Evolutionary conservation across 2,888 invertebrate species (phyloP), one percentile per base, ranked within the genome.

Genomic region (Amiota minor): DNA sequence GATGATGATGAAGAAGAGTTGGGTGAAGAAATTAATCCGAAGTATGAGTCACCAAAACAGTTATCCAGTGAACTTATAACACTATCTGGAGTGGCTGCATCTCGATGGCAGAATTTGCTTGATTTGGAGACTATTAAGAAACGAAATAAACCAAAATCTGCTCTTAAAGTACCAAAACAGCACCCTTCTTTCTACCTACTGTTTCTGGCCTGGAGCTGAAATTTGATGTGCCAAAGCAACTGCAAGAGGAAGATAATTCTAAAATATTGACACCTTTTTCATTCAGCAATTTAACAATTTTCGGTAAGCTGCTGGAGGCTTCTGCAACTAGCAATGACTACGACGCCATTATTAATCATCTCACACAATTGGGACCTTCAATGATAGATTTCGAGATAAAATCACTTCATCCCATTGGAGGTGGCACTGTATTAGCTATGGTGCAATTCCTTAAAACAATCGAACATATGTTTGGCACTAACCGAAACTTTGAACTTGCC

Each of bases 171-270:
- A 1, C 95, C 96, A 0, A 96, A 96, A 89, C 93, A 94, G 98
- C 98, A 0, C 99, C 99, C 0, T 99, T 99, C 91, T 99, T 99
- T 88, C 91, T 99, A 70, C 98, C 98, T 0, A 98, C 98, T 0
- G 92, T 98, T 72, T 93, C 96, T 0, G 95, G 96, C 1, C 90
- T 97, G 18, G 93, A 95, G 80, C 90, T 96, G 9, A 93, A 94
- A 87, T 98, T 98, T 88, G 96, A 95, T 87, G 88, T 95, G 2
- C 91, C 91, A 4, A 89, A 91, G 72, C 78, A 78, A 0, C 64
- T 76, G 0, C 23, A 50, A 2, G 89, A 90, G 0, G 90, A 90
- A 46, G 78, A 83, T 11, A 82, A 86, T 1, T 92, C 92, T 9
- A 93, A 92, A 84, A 81, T 94, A 4, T 80, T 93, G 47, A 90